Base-by-base conservation (phyloP, 2,888 invertebrate species). In the Leptinotarsa peninsularis region DNA sequence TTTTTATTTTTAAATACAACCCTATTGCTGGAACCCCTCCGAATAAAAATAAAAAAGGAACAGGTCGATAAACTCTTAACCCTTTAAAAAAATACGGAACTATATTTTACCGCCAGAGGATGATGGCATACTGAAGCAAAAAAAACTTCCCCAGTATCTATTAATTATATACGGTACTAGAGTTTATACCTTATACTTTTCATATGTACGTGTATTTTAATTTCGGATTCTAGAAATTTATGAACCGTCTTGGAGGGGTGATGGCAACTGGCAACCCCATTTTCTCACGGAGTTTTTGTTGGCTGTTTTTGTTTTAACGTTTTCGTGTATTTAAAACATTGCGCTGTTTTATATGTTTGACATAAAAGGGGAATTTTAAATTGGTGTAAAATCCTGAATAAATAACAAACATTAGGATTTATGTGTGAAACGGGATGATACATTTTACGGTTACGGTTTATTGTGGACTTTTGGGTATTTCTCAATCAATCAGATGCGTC, bases 331-430 rank as follows among this genome's bases (percentile, higher is more conserved):
- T 79, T 78, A 78, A 79, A 80, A 81, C 82, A 81, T 81, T 78
- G 76, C 77, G 76, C 72, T 79, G 81, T 80, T 81, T 79, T 76
- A 71, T 60, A 81, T 83, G 82, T 81, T 81, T 77, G 81, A 83
- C 82, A 82, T 76, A 78, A 78, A 83, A 77, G 78, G 80, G 82
- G 83, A 83, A 83, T 83, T 80, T 77, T 78, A 77, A 79, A 80
- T 76, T 75, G 76, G 73, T 79, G 77, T 76, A 77, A 78, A 79
- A 76, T 71, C 73, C 70, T 14, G 49, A 43, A 68, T n/a, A 73
- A 75, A 78, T 73, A 74, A 78, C 72, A 75, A 70, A 72, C 58
- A 52, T 60, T 15, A 21, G 33, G 75, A 79, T 81, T 81, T 78
- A 81, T 80, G 81, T 79, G 80, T 60, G 81, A 80, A 80, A 73